Base-by-base conservation (phyloP, 2,797 vertebrate genomes). In the Alosa sapidissima region DNA sequence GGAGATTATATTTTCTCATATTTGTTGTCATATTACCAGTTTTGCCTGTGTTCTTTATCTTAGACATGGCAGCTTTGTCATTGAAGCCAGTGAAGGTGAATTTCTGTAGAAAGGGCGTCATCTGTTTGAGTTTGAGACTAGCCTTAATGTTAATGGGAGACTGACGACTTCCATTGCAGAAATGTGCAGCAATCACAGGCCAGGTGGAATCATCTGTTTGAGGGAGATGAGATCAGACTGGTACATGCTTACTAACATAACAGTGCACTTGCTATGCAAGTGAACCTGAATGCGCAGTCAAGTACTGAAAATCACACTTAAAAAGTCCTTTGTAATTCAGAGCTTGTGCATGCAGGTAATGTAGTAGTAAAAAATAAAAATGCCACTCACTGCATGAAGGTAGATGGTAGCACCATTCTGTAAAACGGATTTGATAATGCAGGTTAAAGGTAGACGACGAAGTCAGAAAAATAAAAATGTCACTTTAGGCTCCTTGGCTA, bases 91-190 rank as follows among this genome's bases (percentile, higher is more conserved):
- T 3, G 8, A 91, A 89, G 2, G 0, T 60, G 65, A 92, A 84
- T 1, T 65, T 14, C 6, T 51, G 84, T 19, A 91, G 81, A 0
- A 5, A 82, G 19, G 14, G 0, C 51, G 87, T 24, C 21, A 0
- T 0, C 28, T 41, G 0, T 5, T 87, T 58, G 0, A 0, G 1
- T 11, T 5, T 0, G 1, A 41, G 41, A 41, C 86, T 88, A 9
- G 24, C 1, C 13, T 13, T 5, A 1, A 92, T 91, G 86, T 92
- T 19, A 51, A 92, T 87, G 1, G 91, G 91, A 83, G 92, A 92
- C 81, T 92, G 91, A 0, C 0, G 49, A 8, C 6, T 47, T n/a
- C 89, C 89, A 9, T 21, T 88, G 47, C 91, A 91, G 1, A 5
- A 7, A 0, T 54, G 3, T 19, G 83, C 7, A 0, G 11, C 5